Percentiles rank a stretch among this genome's conserved stretches.
phyloP scores from a whole-genome alignment of 2,797 vertebrate species.

The Masticophis lateralis region DNA sequence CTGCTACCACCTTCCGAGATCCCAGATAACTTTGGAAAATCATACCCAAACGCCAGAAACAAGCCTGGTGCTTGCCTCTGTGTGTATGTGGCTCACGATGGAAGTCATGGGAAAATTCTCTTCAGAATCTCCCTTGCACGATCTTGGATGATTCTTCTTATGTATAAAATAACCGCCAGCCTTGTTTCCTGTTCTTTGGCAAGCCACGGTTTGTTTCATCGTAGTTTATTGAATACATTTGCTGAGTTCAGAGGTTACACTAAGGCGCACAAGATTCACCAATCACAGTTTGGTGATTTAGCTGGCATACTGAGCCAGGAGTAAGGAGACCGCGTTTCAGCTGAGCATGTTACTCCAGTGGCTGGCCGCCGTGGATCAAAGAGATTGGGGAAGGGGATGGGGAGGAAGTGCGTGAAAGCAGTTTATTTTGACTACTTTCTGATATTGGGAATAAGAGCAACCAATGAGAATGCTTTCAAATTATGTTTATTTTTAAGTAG shows the following conservation, averaged over 20 bases:
- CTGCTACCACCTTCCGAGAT: slow-evolving; percentile 44
- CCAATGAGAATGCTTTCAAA: neutral
- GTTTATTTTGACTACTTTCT: neutral
- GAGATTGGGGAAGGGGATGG: neutral
- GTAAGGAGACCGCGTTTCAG: neutral
- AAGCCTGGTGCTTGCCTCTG: slow-evolving; percentile 39
- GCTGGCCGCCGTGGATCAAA: neutral
- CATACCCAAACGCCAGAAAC: neutral
- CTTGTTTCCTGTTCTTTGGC: neutral
- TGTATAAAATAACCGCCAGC: neutral
- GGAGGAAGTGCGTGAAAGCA: neutral
- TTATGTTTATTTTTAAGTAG: neutral
- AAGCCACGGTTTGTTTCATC: neutral
- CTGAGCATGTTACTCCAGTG: neutral
- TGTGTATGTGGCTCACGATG: neutral
- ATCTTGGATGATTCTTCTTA: neutral
- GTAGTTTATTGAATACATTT: neutral
- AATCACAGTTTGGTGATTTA: neutral
- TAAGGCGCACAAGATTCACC: neutral
- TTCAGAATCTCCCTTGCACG: neutral
- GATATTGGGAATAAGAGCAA: neutral
- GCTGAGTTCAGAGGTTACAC: neutral
- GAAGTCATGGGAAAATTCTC: neutral
- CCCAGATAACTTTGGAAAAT: neutral
- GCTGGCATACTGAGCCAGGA: neutral